phyloP scores from a whole-genome alignment of 1,140 invertebrate genomes.

The Ips typographus region DNA sequence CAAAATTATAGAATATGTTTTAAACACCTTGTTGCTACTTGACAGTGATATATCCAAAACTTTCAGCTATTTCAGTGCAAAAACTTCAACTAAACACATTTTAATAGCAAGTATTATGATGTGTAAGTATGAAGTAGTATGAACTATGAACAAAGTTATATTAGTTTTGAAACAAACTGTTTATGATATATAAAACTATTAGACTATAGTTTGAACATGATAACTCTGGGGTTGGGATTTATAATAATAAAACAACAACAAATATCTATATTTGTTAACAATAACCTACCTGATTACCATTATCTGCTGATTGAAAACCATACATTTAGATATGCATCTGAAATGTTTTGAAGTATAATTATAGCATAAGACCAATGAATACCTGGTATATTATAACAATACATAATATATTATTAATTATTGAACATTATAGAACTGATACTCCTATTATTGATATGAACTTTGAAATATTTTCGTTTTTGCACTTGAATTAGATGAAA shows the following conservation, averaged over 20 bases:
- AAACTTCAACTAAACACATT: slow-evolving; percentile 1
- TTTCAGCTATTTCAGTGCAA: slow-evolving; percentile 26
- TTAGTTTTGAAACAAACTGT: no score
- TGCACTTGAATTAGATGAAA: slow-evolving; percentile 28
- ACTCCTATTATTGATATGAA: neutral
- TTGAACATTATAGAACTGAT: no score
- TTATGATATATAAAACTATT: neutral
- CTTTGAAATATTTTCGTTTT: slow-evolving; percentile 5
- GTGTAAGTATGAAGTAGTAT: neutral
- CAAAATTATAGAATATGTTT: neutral
- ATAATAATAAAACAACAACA: neutral
- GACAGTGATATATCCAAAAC: slow-evolving; percentile 1
- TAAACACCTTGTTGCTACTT: slow-evolving; percentile 19
- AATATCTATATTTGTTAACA: neutral
- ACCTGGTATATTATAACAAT: no score
- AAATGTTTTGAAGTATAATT: neutral
- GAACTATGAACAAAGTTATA: no score
- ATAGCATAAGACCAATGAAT: no score
- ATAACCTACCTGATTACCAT: no score
- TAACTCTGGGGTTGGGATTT: slow-evolving; percentile 1
- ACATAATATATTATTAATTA: no score
- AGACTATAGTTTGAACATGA: slow-evolving; percentile 4
- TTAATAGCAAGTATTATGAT: neutral
- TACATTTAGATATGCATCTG: neutral
- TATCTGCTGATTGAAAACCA: neutral